Conservation (phyloP, 35 echinoderm and acorn worm genomes). For the Chiridota heheva region DNA sequence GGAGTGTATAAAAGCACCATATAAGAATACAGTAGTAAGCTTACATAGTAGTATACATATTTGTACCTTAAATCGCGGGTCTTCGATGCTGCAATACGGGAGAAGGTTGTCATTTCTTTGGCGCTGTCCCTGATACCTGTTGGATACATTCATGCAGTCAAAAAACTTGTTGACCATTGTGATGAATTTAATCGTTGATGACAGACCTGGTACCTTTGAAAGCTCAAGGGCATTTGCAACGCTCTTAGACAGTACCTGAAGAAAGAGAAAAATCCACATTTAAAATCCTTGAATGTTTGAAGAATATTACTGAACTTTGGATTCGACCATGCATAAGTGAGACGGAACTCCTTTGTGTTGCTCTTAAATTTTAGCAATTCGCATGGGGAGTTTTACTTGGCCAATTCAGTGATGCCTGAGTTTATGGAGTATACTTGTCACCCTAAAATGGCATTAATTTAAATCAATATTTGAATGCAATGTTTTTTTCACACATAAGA, state of each 20-base stretch:
- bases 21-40: no score
- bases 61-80: constrained; percentile 66
- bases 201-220: not conserved
- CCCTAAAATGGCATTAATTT: no score
- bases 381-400: not conserved
- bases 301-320: not conserved
- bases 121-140: constrained; percentile 6
- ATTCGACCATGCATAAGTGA: not conserved
- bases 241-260: constrained; percentile 50
- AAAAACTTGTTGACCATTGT: constrained; percentile 66
- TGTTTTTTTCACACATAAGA: no score
- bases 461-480: no score
- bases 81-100: constrained; percentile 41
- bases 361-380: not conserved
- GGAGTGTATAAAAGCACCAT: no score
- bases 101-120: constrained; percentile 29
- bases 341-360: no score
- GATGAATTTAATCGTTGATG: constrained; percentile 61
- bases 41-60: no score
- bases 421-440: no score
- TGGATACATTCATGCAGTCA: constrained; percentile 67
- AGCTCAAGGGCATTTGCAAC: constrained; percentile 54
- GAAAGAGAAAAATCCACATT: not conserved
- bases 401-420: no score
- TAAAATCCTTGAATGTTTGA: not conserved